These are phyloP conservation scores for Acrossocheilus wenchowensis DNA, from an alignment of 2,797 vertebrate genomes.

Conservation along the genomic window DNA sequence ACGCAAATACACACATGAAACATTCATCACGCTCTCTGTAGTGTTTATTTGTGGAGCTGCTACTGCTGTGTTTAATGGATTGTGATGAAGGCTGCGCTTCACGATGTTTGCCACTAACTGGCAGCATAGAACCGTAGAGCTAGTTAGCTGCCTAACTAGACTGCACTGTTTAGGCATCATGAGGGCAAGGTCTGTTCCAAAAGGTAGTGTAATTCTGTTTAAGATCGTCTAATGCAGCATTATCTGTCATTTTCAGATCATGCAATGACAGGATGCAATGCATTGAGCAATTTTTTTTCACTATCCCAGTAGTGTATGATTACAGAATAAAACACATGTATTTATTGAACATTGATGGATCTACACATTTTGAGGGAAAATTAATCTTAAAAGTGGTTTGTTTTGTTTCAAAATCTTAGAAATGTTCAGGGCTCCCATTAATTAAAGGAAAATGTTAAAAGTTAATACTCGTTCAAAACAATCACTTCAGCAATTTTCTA, in stretches of 20 bases:
- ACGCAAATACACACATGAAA: conserved; percentile 21
- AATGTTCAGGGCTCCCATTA: background rate
- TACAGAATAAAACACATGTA: background rate
- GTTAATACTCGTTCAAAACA: background rate
- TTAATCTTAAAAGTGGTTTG: background rate
- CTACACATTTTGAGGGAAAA: background rate
- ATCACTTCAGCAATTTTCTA: background rate
- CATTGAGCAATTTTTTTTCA: background rate
- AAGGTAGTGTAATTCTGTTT: background rate
- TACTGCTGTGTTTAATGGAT: background rate
- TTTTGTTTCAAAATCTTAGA: background rate
- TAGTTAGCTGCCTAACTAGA: conserved; percentile 8
- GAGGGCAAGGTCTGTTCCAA: background rate
- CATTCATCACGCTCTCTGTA: conserved; percentile 3
- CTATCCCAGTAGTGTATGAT: background rate
- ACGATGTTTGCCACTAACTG: background rate
- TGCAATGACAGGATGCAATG: background rate
- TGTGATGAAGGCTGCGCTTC: background rate
- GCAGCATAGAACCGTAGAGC: conserved; percentile 1
- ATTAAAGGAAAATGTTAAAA: too few relatives aligned
- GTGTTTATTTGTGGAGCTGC: conserved; percentile 27
- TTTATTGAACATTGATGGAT: background rate
- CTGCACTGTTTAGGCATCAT: background rate
- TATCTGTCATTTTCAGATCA: background rate
- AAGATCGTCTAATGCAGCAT: background rate